Base-by-base conservation (phyloP, 23 tunicate species). In the Styela plicata region DNA sequence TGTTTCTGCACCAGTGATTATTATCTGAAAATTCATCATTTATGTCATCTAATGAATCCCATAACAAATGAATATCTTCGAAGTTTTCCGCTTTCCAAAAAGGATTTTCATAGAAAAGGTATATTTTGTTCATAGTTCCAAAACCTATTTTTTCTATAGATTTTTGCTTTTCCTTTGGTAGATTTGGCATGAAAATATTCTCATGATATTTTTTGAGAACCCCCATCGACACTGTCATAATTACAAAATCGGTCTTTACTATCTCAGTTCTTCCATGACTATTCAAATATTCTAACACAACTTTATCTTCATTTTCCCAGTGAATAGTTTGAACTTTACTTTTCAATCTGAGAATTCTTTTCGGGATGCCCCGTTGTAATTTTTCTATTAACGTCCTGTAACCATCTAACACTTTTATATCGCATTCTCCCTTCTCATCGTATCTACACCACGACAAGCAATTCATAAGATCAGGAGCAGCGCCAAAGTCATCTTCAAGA, bases 211-310 rank as follows among this genome's bases (percentile, higher is more conserved):
- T 52, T 64, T 81, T 82, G 63, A 86, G 33, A 74, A 37, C 27
- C 2, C 90, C 90, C n/a, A 86, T 63, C 35, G 90, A 76, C 1
- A 81, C 69, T 53, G 90, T 86, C 21, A 81, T 85, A 22, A 86
- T 73, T 33, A 86, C 85, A 65, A 80, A 79, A 86, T 86, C 90
- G 44, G 90, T 85, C 23, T n/a, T 65, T 23, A 80, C 69, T 37
- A 62, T 77, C 0, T 77, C 21, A 76, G 27, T 44, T 28, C 0
- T 52, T 7, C 30, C 30, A 36, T n/a, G n/a, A n/a, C 17, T 37
- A 26, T 37, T 23, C 30, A 34, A 44, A 44, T 44, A 44, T 44
- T 44, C 13, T 44, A 44, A 7, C 13, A 44, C 57, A 44, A 44
- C 57, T 44, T 44, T 44, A 44, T 13, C 13, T 44, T 13, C 57